Evolutionary conservation across 2,797 vertebrate species (phyloP).

Genomic region (Aphelocoma californica): DNA sequence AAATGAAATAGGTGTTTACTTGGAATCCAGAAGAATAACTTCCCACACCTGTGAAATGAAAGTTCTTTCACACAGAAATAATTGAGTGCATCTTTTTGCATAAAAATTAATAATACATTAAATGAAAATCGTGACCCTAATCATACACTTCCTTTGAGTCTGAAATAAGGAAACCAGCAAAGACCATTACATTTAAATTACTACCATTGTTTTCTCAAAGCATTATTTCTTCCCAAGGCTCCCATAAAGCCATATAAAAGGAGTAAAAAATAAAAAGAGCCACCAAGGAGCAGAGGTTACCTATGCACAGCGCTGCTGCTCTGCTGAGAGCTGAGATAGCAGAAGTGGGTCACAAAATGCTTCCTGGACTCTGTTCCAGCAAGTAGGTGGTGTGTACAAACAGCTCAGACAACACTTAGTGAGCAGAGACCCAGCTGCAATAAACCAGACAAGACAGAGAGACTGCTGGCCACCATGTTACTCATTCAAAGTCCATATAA

Average conservation of each 20-base stretch:
- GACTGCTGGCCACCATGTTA: not conserved
- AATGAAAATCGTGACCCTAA: not conserved
- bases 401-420: not conserved
- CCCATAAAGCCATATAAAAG: not conserved
- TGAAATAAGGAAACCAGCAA: conserved; percentile 2
- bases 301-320: not conserved
- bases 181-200: not conserved
- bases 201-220: not conserved
- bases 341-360: not conserved
- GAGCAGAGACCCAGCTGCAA: not conserved
- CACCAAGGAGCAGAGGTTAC: not conserved
- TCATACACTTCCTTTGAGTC: not conserved
- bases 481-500: not conserved
- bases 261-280: not conserved
- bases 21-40: not conserved
- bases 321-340: not conserved
- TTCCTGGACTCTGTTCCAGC: not conserved
- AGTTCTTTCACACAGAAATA: not conserved
- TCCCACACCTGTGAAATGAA: not conserved
- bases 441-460: not conserved
- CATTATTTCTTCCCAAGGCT: not conserved
- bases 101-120: not conserved
- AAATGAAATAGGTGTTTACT: not conserved
- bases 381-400: not conserved
- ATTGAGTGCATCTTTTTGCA: not conserved